These are phyloP conservation scores for Branchipolynoe longqiensis DNA, from an alignment of 2,888 invertebrate genomes.

Conservation along the genomic window DNA sequence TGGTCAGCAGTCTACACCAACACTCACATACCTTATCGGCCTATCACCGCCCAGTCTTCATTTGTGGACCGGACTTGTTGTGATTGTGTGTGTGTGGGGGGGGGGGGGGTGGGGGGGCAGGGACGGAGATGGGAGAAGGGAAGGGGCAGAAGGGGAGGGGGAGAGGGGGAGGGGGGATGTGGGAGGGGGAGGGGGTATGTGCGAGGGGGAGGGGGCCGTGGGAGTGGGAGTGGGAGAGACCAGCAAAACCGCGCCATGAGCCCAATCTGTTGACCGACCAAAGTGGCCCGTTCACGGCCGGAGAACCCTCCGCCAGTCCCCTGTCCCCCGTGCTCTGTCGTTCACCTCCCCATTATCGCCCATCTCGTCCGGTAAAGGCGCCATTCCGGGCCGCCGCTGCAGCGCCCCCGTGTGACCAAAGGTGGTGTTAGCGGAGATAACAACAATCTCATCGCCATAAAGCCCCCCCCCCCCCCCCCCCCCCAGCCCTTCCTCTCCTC, in stretches of 20 bases:
- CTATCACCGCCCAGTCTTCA: too few relatives aligned
- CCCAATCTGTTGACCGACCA: too few relatives aligned
- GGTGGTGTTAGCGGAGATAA: neutral
- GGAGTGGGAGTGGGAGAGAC: neutral
- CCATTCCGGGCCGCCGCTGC: neutral
- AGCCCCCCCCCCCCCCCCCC: neutral
- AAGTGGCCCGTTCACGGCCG: too few relatives aligned
- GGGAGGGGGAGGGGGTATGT: neutral
- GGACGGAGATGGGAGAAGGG: too few relatives aligned
- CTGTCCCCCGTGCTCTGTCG: neutral
- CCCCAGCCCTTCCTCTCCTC: neutral
- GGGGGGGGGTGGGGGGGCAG: too few relatives aligned
- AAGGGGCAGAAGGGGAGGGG: too few relatives aligned
- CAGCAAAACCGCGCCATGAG: neutral
- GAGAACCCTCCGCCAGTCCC: neutral
- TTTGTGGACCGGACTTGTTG: too few relatives aligned
- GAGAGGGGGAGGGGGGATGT: neutral
- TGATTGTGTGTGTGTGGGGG: too few relatives aligned
- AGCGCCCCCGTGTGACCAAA: neutral
- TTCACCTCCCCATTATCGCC: constrained; percentile 5
- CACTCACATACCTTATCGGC: too few relatives aligned
- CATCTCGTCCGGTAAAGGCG: neutral
- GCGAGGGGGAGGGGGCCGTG: neutral
- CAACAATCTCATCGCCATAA: neutral
- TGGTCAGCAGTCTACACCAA: too few relatives aligned